Base-by-base conservation (phyloP, 2,113 vertebrate genomes). In the Oenanthe oenanthe region DNA sequence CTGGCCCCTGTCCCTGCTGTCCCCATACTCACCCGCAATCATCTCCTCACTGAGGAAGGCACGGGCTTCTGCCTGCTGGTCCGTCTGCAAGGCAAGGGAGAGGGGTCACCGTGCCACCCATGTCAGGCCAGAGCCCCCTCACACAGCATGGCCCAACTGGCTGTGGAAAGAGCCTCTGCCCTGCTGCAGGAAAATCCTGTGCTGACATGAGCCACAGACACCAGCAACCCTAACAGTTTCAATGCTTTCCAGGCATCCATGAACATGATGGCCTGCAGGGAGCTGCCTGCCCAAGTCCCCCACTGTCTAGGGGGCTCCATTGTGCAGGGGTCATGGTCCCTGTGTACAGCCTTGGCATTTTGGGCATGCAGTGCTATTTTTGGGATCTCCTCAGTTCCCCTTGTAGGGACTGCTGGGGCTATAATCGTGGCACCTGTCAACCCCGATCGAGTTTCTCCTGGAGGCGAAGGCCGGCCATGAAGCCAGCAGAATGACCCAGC, bases 31-130 rank as follows among this genome's bases (percentile, higher is more conserved):
- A 99, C 99, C 99, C 21, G 98, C 98, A 40, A 99, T 98, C 99
- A 99, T 99, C 92, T 99, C 99, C 98, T 99, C 99, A 70, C 99
- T 99, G 98, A 99, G 98, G 98, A 99, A 99, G 98, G 99, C 99
- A 72, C 99, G 98, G 93, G 99, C 99, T 96, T 99, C 99, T 11
- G 98, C 98, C 97, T 99, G 99, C 90, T 99, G 99, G 97, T 99
- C 99, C 67, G 99, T 98, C 97, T 98, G 98, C 85, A 97, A 94
- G 63, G 89, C 87, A 85, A 93, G 54, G 26, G n/a, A 67, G 51
- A 2, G 2, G 13, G 9, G 12, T 88, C 92, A 92, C 13, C 1
- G 0, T 1, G 34, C 22, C 3, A 34, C 19, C 40, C 78, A 6
- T 54, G 13, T 32, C 63, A 28, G 31, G 9, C 14, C 48, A 56